Base-by-base conservation (phyloP, 2,797 vertebrate species). In the Sciurus carolinensis region DNA sequence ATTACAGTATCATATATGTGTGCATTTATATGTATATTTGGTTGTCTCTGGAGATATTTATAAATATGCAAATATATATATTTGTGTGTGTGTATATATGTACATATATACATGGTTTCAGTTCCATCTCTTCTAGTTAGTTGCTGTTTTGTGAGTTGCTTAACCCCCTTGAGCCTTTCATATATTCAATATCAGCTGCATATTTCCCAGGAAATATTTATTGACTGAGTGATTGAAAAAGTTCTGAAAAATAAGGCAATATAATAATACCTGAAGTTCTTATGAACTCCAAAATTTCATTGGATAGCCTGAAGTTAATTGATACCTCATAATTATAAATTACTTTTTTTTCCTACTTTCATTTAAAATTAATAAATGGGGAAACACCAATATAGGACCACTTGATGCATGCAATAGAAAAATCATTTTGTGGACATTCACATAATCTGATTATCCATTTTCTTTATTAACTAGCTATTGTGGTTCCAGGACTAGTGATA, bases 191-290 rank as follows among this genome's bases (percentile, higher is more conserved):
- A 76, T 96, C n/a, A 97, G 33, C 52, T 26, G 33, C 30, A 20
- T 52, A 50, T 87, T 30, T 54, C 54, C 84, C 75, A 95, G 26
- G 71, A 95, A 96, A 82, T 90, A 83, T 75, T 94, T 79, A 80
- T 47, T 93, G 12, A 85, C 33, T 86, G 52, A 72, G 8, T 90
- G 33, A 66, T 64, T 90, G 11, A n/a, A 66, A 95, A 87, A 3
- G 13, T 92, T 93, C 66, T 90, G 77, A 95, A 93, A 94, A 85
- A n/a, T 54, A 71, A 67, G n/a, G 3, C 73, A 95, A 42, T 71
- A 44, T 82, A 73, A 79, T 91, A 94, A 62, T 86, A 81, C 77
- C 22, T 72, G 22, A 87, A 91, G 66, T 89, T 33, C 12, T 85
- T 89, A 5, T 87, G 33, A 24, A 1, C 7, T 91, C 76, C 54